Conservation (phyloP, 2,113 vertebrate species). For the Perognathus longimembris region DNA sequence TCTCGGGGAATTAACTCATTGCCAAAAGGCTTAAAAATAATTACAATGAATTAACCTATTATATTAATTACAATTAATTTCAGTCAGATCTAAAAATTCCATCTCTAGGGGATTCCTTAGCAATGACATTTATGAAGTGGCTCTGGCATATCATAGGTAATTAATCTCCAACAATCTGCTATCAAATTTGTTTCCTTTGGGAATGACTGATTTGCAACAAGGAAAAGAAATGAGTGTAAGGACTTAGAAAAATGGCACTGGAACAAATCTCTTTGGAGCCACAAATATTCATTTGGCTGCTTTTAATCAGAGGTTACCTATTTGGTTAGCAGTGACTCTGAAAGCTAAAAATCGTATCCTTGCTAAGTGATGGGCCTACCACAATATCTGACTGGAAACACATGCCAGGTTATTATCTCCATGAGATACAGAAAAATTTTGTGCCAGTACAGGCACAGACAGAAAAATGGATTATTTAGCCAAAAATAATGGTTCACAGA, state of each 20-base stretch:
- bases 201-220: slow-evolving; percentile 70
- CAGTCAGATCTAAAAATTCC: slow-evolving; percentile 70
- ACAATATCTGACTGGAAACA: background rate
- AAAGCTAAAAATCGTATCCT: background rate
- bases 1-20: slow-evolving; percentile 75
- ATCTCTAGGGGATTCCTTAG: slow-evolving; percentile 63
- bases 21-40: slow-evolving; percentile 80
- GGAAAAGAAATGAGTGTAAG: slow-evolving; percentile 32
- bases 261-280: slow-evolving; percentile 11
- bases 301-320: background rate
- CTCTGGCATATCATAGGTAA: slow-evolving; percentile 74
- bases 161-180: slow-evolving; percentile 74
- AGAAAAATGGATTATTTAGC: background rate
- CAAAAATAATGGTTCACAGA: background rate
- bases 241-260: slow-evolving; percentile 15
- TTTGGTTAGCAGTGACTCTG: background rate
- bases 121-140: slow-evolving; percentile 71
- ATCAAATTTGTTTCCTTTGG: slow-evolving; percentile 69
- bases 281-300: background rate
- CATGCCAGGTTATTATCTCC: background rate
- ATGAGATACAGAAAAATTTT: background rate
- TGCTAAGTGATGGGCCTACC: background rate
- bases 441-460: background rate
- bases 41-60: slow-evolving; percentile 81
- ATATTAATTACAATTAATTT: slow-evolving; percentile 81